Evolutionary conservation across 2,888 invertebrate species (phyloP).

Genomic region (Anorthoa munda): DNA sequence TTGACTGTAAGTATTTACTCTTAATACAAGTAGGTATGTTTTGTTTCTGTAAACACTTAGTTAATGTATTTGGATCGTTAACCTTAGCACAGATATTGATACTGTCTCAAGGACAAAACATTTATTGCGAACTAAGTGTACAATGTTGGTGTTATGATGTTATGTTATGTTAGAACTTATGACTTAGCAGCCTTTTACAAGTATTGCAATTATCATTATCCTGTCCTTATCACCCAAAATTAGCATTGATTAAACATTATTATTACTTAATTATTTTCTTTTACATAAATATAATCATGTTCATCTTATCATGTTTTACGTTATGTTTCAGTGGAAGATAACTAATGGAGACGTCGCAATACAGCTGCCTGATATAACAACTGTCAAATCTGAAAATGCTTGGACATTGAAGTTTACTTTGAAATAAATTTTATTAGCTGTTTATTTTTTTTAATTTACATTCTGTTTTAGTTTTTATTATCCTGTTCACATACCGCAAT

Average conservation of each 20-base stretch:
- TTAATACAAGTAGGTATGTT: neutral
- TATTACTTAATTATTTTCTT: too few relatives aligned
- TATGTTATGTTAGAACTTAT: too few relatives aligned
- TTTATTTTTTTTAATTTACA: slow-evolving; percentile 5
- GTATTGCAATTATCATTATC: too few relatives aligned
- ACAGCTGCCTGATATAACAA: slow-evolving; percentile 83
- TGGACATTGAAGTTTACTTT: slow-evolving; percentile 84
- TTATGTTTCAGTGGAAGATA: slow-evolving; percentile 88
- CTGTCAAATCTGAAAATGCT: slow-evolving; percentile 81
- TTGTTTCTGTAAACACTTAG: slow-evolving; percentile 5
- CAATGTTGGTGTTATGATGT: too few relatives aligned
- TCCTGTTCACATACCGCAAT: neutral
- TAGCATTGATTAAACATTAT: too few relatives aligned
- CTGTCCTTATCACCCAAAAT: too few relatives aligned
- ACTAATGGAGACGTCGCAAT: slow-evolving; percentile 75
- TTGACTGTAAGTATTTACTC: slow-evolving; percentile 75
- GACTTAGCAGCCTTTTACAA: too few relatives aligned
- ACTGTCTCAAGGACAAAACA: too few relatives aligned
- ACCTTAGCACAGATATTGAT: slow-evolving; percentile 19
- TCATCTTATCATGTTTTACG: too few relatives aligned
- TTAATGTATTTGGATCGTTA: slow-evolving; percentile 18
- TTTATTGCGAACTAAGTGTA: too few relatives aligned
- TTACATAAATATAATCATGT: too few relatives aligned
- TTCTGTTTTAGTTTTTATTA: neutral
- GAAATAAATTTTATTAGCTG: slow-evolving; percentile 53